Conservation (phyloP, 2,888 invertebrate species). For the Podotricha telesiphe region DNA sequence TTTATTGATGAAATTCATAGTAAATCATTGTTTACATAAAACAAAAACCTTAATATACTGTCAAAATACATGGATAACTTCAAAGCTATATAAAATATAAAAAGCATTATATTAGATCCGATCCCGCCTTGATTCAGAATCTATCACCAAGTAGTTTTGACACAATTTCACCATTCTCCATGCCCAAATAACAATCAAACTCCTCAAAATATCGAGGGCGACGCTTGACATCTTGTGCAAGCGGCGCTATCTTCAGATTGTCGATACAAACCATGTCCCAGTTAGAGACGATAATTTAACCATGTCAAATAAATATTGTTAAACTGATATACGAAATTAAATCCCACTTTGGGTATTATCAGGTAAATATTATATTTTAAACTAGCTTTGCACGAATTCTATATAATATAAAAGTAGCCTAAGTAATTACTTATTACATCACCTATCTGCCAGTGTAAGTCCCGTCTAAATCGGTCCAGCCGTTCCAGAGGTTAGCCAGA, state of each 20-base stretch:
- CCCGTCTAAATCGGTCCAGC: no score
- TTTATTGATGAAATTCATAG: no score
- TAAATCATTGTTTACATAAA: no score
- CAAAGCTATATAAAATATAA: not conserved
- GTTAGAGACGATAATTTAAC: slow-evolving; percentile 44
- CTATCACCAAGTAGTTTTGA: slow-evolving; percentile 4
- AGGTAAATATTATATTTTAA: not conserved
- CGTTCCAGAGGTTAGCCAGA: no score
- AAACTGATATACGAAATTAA: slow-evolving; percentile 26
- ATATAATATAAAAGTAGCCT: no score
- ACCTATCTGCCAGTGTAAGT: no score
- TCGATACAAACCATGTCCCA: slow-evolving; percentile 43
- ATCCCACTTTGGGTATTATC: not conserved
- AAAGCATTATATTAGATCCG: not conserved
- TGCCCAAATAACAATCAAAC: slow-evolving; percentile 24
- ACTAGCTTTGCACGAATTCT: no score
- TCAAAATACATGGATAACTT: no score
- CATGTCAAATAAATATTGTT: slow-evolving; percentile 45
- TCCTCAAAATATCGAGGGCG: slow-evolving; percentile 36
- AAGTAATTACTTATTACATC: no score
- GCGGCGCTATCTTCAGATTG: slow-evolving; percentile 38
- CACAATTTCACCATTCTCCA: slow-evolving; percentile 27
- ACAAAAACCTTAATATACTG: no score
- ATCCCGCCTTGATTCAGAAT: no score
- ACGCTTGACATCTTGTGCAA: slow-evolving; percentile 44